phyloP scores from a whole-genome alignment of 1,140 invertebrate species.

The Drosophila tsacasi region DNA sequence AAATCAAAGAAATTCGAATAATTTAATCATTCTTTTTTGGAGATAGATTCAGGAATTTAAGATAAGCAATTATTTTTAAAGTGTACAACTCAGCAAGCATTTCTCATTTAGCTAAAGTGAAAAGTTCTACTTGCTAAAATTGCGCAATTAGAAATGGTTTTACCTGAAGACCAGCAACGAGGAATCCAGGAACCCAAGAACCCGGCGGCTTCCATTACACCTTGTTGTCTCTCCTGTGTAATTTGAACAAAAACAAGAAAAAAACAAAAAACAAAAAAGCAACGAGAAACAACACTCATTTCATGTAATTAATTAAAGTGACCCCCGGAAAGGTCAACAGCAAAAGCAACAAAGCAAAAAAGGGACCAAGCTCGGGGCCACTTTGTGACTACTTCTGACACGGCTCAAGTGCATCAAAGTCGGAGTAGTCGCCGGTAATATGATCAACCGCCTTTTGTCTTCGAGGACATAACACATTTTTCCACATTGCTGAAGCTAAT shows the following conservation, averaged over 20 bases:
- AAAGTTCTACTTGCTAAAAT: constrained; percentile 17
- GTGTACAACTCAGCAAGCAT: background rate
- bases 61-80: background rate
- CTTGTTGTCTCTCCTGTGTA: constrained; percentile 18
- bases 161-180: constrained; percentile 11
- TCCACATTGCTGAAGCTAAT: constrained; percentile 59
- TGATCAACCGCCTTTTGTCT: constrained; percentile 8
- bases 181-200: background rate
- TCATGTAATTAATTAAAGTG: constrained; percentile 56
- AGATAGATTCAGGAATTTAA: background rate
- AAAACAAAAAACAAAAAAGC: background rate
- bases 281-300: constrained; percentile 30
- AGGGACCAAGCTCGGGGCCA: constrained; percentile 17
- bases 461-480: constrained; percentile 52
- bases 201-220: constrained; percentile 26
- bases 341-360: constrained; percentile 17
- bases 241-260: constrained; percentile 13
- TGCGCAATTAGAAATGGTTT: constrained; percentile 29
- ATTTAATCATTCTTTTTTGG: background rate
- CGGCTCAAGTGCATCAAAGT: constrained; percentile 57
- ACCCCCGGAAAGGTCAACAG: constrained; percentile 45
- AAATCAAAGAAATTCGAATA: background rate
- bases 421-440: background rate
- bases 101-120: constrained; percentile 26
- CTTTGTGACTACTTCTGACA: constrained; percentile 47